Percentiles rank a stretch among this genome's conserved stretches.
phyloP scores from a whole-genome alignment of 2,888 invertebrate genomes.

The Sarcophaga subvicina region DNA sequence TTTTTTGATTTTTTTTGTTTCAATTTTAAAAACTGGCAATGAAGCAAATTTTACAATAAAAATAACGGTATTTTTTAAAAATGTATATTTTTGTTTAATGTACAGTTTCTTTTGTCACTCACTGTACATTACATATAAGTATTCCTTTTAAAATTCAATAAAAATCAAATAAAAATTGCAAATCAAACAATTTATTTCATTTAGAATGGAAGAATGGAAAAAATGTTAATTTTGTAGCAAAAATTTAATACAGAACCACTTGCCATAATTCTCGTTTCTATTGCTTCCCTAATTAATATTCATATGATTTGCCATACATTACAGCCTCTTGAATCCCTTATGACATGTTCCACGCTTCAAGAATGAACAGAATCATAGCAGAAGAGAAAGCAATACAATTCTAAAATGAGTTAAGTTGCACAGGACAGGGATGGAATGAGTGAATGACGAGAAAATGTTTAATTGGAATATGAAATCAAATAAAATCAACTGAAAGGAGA shows the following conservation, averaged over 20 bases:
- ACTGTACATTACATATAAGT: too few species aligned
- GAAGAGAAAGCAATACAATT: slow-evolving; percentile 36
- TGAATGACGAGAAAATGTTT: slow-evolving; percentile 10
- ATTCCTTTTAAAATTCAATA: too few species aligned
- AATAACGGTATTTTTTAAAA: too few species aligned
- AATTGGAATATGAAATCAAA: slow-evolving; percentile 61
- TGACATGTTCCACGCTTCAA: neutral
- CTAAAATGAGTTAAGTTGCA: neutral
- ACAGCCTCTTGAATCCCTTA: slow-evolving; percentile 5
- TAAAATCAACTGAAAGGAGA: slow-evolving; percentile 74
- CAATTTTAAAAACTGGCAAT: too few species aligned
- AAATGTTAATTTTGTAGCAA: too few species aligned
- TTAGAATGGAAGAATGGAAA: too few species aligned
- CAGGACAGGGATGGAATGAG: neutral
- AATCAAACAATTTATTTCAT: too few species aligned
- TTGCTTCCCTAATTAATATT: neutral
- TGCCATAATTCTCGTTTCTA: neutral
- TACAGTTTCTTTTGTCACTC: too few species aligned
- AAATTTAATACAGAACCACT: neutral
- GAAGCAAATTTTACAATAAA: too few species aligned
- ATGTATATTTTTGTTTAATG: too few species aligned
- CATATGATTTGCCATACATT: neutral
- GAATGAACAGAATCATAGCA: slow-evolving; percentile 18
- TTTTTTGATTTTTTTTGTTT: too few species aligned
- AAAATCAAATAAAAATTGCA: too few species aligned